These are phyloP conservation scores for Masnerella sp. DNA, from an alignment of 2,888 invertebrate species.

Conservation along the genomic window DNA sequence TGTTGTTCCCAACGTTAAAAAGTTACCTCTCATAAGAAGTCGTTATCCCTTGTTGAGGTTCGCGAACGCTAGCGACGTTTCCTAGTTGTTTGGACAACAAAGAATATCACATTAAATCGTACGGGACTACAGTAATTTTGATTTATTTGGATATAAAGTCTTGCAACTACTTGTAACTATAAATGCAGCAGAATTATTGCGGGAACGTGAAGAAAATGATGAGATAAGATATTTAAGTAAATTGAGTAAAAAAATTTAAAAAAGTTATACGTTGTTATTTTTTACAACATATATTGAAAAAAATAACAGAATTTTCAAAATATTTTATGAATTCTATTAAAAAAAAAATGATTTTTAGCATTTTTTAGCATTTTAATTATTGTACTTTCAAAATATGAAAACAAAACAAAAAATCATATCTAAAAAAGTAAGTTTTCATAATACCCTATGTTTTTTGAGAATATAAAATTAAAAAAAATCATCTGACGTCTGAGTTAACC, in stretches of 20 bases:
- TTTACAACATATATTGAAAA: too few species aligned
- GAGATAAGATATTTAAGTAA: slow-evolving; percentile 6
- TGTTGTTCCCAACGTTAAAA: slow-evolving; percentile 19
- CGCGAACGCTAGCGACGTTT: slow-evolving; percentile 7
- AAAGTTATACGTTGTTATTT: slow-evolving; percentile 3
- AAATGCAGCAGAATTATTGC: slow-evolving; percentile 25
- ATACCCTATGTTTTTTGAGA: slow-evolving; percentile 4
- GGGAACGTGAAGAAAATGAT: not conserved
- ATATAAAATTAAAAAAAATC: slow-evolving; percentile 20
- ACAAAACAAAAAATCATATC: too few species aligned
- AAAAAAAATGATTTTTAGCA: too few species aligned
- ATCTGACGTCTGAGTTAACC: too few species aligned
- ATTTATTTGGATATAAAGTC: slow-evolving; percentile 27
- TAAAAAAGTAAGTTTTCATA: too few species aligned
- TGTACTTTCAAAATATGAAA: too few species aligned
- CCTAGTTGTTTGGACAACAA: slow-evolving; percentile 17
- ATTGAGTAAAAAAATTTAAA: too few species aligned
- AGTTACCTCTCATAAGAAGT: slow-evolving; percentile 3
- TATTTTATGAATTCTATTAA: too few species aligned
- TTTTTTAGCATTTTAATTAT: too few species aligned
- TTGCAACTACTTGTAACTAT: slow-evolving; percentile 4
- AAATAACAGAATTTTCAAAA: too few species aligned
- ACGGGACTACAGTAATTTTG: slow-evolving; percentile 27
- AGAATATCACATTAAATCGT: slow-evolving; percentile 15
- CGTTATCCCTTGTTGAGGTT: slow-evolving; percentile 1